Conservation (phyloP, 2,888 invertebrate species). For the Andrena flavipes region DNA sequence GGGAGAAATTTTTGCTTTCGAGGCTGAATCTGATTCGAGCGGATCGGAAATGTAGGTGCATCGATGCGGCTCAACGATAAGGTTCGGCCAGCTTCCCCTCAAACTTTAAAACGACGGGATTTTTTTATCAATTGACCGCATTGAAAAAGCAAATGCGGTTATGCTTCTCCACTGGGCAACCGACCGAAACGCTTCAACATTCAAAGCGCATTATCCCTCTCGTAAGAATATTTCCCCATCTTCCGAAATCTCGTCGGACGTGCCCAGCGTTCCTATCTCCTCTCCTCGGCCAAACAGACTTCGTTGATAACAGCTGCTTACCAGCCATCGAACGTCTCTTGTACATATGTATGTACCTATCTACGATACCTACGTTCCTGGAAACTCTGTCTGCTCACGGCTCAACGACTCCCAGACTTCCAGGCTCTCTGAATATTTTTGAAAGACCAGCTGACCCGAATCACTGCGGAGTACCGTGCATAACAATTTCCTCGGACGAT, state of each 20-base stretch:
- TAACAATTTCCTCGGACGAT: constrained; percentile 42
- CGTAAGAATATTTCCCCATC: constrained; percentile 62
- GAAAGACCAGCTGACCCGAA: constrained; percentile 19
- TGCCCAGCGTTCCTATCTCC: constrained; percentile 43
- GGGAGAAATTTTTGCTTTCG: neutral
- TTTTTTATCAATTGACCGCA: constrained; percentile 45
- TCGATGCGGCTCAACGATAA: neutral
- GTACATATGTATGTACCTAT: constrained; percentile 29
- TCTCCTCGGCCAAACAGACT: constrained; percentile 10
- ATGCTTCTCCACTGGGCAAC: neutral
- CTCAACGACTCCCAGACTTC: constrained; percentile 2
- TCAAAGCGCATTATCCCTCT: constrained; percentile 55
- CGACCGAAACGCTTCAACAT: constrained; percentile 39
- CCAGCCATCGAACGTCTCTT: constrained; percentile 38
- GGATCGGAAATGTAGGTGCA: neutral
- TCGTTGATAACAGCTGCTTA: constrained; percentile 57
- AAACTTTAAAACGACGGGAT: neutral
- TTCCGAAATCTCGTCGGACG: constrained; percentile 51
- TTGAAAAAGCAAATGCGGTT: neutral
- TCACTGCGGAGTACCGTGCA: neutral
- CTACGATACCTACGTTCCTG: constrained; percentile 20
- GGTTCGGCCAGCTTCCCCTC: neutral
- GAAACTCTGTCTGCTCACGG: constrained; percentile 17
- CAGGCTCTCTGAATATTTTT: constrained; percentile 23
- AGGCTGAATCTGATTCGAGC: neutral